Percentiles rank a stretch among this genome's conserved stretches.
Conservation (phyloP, 2,888 invertebrate species). For the Mesorhabditis spiculigera region DNA sequence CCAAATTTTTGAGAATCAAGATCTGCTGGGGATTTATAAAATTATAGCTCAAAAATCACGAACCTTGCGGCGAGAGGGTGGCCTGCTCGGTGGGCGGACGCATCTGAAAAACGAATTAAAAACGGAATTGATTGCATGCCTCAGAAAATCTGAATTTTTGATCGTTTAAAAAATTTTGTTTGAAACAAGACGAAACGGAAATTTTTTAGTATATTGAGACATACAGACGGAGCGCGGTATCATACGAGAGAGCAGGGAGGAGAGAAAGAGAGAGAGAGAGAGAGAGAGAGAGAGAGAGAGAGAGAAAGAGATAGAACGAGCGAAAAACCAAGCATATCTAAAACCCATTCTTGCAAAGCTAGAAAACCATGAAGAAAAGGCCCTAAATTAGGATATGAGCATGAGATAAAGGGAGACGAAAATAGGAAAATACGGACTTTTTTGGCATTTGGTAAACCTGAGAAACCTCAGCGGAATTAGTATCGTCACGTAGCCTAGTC, state of each 20-base stretch:
- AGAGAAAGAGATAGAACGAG: constrained; percentile 8
- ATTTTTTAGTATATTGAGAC: constrained; percentile 10
- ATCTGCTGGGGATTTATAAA: no score
- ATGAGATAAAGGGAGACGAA: no score
- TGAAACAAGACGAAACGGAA: constrained; percentile 7
- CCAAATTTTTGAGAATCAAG: no score
- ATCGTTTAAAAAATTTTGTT: constrained; percentile 9
- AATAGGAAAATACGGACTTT: no score
- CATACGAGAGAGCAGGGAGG: constrained; percentile 12
- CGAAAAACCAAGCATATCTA: background rate
- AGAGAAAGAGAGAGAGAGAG: constrained; percentile 7
- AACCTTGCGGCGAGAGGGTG: background rate
- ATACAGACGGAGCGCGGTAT: constrained; percentile 5
- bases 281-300: constrained; percentile 11
- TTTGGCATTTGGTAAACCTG: no score
- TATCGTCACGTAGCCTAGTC: no score
- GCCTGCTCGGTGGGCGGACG: constrained; percentile 1
- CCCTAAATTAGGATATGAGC: no score
- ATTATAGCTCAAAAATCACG: background rate
- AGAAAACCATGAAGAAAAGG: no score
- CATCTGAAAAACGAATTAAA: background rate
- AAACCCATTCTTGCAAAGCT: no score
- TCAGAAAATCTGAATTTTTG: background rate
- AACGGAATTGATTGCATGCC: background rate
- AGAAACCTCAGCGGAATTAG: no score